Conservation (phyloP, 2,113 vertebrate species). For the Nibea coibor region DNA sequence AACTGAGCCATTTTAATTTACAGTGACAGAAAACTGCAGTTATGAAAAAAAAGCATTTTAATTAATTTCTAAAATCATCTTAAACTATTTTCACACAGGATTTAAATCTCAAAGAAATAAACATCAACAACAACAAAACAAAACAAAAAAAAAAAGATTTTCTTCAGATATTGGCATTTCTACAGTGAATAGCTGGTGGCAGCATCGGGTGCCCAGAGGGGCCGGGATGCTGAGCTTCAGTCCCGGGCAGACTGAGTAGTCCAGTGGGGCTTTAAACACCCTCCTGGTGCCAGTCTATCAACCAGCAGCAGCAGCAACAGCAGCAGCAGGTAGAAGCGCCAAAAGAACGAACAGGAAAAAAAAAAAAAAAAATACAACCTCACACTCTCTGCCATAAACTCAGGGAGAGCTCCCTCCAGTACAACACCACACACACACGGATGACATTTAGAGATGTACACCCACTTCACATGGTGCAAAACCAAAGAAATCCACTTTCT, state of each 20-base stretch:
- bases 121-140: constrained; percentile 40
- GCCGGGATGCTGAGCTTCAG: constrained; percentile 52
- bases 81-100: constrained; percentile 77
- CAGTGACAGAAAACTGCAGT: constrained; percentile 60
- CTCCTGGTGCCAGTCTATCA: constrained; percentile 67
- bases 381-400: constrained; percentile 38
- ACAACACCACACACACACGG: constrained; percentile 22
- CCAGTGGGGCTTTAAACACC: constrained; percentile 43
- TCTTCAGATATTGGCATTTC: constrained; percentile 94
- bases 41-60: constrained; percentile 79
- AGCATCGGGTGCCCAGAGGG: constrained; percentile 86
- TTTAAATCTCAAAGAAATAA: constrained; percentile 79
- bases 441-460: constrained; percentile 49
- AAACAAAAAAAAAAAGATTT: constrained; percentile 69
- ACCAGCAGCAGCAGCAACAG: constrained; percentile 66
- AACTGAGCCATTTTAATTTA: constrained; percentile 41
- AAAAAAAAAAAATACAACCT: constrained; percentile 26
- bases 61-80: constrained; percentile 80
- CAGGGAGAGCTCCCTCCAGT: constrained; percentile 39
- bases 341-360: constrained; percentile 11
- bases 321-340: constrained; percentile 56
- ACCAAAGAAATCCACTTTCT: constrained; percentile 58
- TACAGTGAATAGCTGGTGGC: constrained; percentile 96
- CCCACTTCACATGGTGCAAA: constrained; percentile 66
- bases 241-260: constrained; percentile 42